Base-by-base conservation (phyloP, 2,113 vertebrate genomes). In the Lethenteron camtschaticum region DNA sequence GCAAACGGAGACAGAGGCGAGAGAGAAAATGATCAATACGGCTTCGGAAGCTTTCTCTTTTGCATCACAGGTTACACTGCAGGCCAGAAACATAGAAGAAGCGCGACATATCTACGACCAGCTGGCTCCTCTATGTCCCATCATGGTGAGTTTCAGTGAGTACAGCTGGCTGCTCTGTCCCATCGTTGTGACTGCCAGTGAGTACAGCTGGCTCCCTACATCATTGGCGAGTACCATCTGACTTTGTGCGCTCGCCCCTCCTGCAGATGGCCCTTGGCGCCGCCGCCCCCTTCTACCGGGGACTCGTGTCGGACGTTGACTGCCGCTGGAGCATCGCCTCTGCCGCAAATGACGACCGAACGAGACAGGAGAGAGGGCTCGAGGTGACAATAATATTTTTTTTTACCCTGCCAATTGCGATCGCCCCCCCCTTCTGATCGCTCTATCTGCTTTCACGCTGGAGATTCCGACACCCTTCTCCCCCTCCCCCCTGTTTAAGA, bases 291-390 rank as follows among this genome's bases (percentile, higher is more conserved):
- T 90, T 95, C 78, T 99, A 99, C 81, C 83, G 92, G 81, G 92
- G 94, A 74, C 87, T 82, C 1, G 84, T 96, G 75, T 95, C 94
- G 0, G 90, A 96, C 73, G 95, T 83, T 6, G 94, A 99, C 77
- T 99, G 94, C 76, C 92, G 94, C 74, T 99, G 94, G 94, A 89
- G 88, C 57, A 86, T 99, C 68, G 95, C 96, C 76, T 99, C 91
- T 41, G 88, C 90, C 8, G 96, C 94, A 0, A 90, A 95, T 73
- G 94, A 99, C 9, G 94, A 99, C 75, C 76, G 94, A 69, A 96
- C 94, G 0, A 80, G 79, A 69, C 91, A 99, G 75, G 94, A 99
- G 76, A 84, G 90, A 10, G 92, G 94, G 3, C 79, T 96, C 8
- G 83, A 88, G 86, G 94, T 95, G 75, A 41, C 24, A 56, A 58